Conservation (phyloP, 2,797 vertebrate species). For the Lates japonicus region DNA sequence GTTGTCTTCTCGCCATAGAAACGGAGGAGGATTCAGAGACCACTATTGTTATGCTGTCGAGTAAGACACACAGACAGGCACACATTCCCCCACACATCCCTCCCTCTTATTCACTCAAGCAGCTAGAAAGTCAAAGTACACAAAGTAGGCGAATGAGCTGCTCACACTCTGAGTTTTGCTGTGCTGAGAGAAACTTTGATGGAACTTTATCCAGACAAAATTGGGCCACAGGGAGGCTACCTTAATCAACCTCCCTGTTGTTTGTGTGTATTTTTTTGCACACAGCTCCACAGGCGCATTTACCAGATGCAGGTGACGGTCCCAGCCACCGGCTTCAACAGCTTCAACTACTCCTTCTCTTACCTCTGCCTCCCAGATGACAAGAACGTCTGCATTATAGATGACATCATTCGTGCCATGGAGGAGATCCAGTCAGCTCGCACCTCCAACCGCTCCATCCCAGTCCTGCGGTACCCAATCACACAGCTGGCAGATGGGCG, state of each 20-base stretch:
- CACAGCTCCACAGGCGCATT: slow-evolving; percentile 93
- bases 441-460: slow-evolving; percentile 90
- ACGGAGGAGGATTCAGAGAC: slow-evolving; percentile 54
- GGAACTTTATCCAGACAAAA: neutral
- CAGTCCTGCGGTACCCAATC: slow-evolving; percentile 94
- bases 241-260: neutral
- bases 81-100: slow-evolving; percentile 25
- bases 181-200: slow-evolving; percentile 25
- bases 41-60: slow-evolving; percentile 60
- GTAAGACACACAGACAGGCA: slow-evolving; percentile 10
- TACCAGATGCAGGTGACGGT: slow-evolving; percentile 97
- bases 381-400: slow-evolving; percentile 96
- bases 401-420: slow-evolving; percentile 96
- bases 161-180: neutral
- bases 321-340: slow-evolving; percentile 85
- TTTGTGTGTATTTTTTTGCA: slow-evolving; percentile 7
- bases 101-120: slow-evolving; percentile 18
- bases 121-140: slow-evolving; percentile 11
- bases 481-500: slow-evolving; percentile 94
- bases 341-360: slow-evolving; percentile 97
- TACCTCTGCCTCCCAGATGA: slow-evolving; percentile 98
- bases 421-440: slow-evolving; percentile 94
- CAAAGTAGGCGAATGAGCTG: slow-evolving; percentile 17
- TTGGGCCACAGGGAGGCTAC: neutral
- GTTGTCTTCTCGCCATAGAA: slow-evolving; percentile 70